These are phyloP conservation scores for Prietella phreatophila DNA, from an alignment of 2,113 vertebrate species.

Conservation along the genomic window DNA sequence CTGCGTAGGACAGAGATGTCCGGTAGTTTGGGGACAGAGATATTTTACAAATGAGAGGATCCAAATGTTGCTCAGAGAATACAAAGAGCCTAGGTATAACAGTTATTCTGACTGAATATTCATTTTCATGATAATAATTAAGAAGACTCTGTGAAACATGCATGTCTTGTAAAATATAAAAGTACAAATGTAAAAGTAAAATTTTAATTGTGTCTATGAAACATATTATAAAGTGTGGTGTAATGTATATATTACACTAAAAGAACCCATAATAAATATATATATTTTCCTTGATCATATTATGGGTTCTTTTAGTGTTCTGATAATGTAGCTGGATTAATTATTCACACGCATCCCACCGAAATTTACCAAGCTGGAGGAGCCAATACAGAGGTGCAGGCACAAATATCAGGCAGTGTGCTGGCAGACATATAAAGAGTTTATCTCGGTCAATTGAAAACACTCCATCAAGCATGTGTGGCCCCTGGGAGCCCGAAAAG, in stretches of 20 bases:
- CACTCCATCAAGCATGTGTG: slow-evolving; percentile 47
- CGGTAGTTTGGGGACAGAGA: not conserved
- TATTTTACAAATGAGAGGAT: not conserved
- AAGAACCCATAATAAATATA: too few species aligned
- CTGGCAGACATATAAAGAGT: slow-evolving; percentile 58
- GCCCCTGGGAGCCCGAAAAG: slow-evolving; percentile 45
- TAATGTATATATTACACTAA: not conserved
- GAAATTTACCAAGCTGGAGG: slow-evolving; percentile 37
- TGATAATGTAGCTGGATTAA: slow-evolving; percentile 41
- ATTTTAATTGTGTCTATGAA: not conserved
- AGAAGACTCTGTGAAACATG: not conserved
- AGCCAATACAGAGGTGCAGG: slow-evolving; percentile 16
- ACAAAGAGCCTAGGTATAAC: not conserved
- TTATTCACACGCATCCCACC: slow-evolving; percentile 46
- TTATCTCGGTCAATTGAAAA: slow-evolving; percentile 60
- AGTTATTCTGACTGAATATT: not conserved
- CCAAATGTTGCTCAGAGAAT: not conserved
- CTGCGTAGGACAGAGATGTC: not conserved
- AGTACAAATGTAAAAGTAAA: not conserved
- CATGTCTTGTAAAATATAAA: not conserved
- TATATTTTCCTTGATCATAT: too few species aligned
- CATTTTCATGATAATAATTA: not conserved
- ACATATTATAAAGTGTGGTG: not conserved
- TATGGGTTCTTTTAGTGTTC: too few species aligned
- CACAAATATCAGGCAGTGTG: slow-evolving; percentile 46